Percentiles rank a stretch among this genome's conserved stretches.
Conservation (phyloP, 1,140 invertebrate genomes). For the Paracyclopina nana region DNA sequence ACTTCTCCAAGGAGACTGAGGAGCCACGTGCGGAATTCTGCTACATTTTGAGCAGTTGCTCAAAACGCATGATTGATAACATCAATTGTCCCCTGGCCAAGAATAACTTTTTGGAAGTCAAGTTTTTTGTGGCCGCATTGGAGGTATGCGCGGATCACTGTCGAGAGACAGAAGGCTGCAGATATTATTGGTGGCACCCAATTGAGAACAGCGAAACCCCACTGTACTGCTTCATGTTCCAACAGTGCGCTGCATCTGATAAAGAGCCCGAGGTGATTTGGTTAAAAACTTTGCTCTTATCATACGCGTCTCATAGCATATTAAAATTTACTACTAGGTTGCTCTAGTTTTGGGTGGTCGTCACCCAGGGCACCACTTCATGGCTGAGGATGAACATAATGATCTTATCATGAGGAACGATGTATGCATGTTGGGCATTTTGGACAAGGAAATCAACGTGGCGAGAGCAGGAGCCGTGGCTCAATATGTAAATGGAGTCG, state of each 20-base stretch:
- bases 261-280: conserved; percentile 12
- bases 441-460: not conserved
- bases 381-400: conserved; percentile 3
- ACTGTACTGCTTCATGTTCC: conserved; percentile 15
- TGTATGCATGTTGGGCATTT: conserved; percentile 1
- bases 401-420: conserved; percentile 13
- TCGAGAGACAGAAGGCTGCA: conserved; percentile 4
- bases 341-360: conserved; percentile 8
- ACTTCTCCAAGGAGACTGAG: not conserved
- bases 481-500: conserved; percentile 1
- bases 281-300: not conserved
- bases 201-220: conserved; percentile 5
- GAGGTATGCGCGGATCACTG: conserved; percentile 8
- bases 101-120: conserved; percentile 17
- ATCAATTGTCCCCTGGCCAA: conserved; percentile 5
- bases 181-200: conserved; percentile 16
- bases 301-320: too few relatives aligned
- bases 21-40: conserved; percentile 4
- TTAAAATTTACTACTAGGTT: not conserved
- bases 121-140: conserved; percentile 7
- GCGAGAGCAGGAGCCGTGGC: conserved; percentile 8
- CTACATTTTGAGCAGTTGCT: conserved; percentile 9
- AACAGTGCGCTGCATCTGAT: conserved; percentile 7
- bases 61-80: conserved; percentile 16
- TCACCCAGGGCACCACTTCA: conserved; percentile 16